Percentiles rank a stretch among this genome's conserved stretches.
phyloP scores from a whole-genome alignment of 2,888 invertebrate species.

The Volucella inanis region DNA sequence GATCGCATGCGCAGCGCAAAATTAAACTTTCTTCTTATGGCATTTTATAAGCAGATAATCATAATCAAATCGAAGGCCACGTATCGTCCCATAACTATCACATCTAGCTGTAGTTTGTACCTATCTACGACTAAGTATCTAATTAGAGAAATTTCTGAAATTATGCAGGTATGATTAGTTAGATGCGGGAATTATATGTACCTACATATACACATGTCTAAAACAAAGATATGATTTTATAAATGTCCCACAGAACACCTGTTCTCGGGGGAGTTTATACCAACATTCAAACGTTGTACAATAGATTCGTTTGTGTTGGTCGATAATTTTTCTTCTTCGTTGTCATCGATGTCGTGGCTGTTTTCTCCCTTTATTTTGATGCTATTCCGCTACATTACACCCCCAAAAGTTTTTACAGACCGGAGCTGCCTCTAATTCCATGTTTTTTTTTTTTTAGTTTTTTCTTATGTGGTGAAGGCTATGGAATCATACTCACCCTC shows the following conservation, averaged over 20 bases:
- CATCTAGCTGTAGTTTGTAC: slow-evolving; percentile 27
- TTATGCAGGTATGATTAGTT: slow-evolving; percentile 54
- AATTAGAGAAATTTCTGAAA: slow-evolving; percentile 6
- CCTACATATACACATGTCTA: background rate
- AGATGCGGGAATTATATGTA: slow-evolving; percentile 43
- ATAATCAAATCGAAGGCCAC: slow-evolving; percentile 69
- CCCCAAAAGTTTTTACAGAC: slow-evolving; percentile 51
- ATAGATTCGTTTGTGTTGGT: slow-evolving; percentile 23
- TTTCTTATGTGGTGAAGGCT: slow-evolving; percentile 13
- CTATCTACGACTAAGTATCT: background rate
- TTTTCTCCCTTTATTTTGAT: slow-evolving; percentile 57
- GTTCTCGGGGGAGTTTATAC: background rate
- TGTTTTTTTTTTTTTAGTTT: slow-evolving; percentile 24
- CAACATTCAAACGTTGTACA: background rate
- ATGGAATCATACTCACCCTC: no score
- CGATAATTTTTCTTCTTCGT: slow-evolving; percentile 58
- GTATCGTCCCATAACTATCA: slow-evolving; percentile 51
- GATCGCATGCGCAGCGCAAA: slow-evolving; percentile 65
- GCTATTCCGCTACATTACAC: slow-evolving; percentile 57
- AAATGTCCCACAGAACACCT: slow-evolving; percentile 4
- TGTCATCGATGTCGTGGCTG: slow-evolving; percentile 22
- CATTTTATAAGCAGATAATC: slow-evolving; percentile 39
- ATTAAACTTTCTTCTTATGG: slow-evolving; percentile 16
- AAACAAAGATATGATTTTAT: slow-evolving; percentile 25
- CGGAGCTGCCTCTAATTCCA: slow-evolving; percentile 17